Percentiles rank a stretch among this genome's conserved stretches.
phyloP scores from a whole-genome alignment of 1,140 invertebrate species.

The Ptiloglossa arizonensis region DNA sequence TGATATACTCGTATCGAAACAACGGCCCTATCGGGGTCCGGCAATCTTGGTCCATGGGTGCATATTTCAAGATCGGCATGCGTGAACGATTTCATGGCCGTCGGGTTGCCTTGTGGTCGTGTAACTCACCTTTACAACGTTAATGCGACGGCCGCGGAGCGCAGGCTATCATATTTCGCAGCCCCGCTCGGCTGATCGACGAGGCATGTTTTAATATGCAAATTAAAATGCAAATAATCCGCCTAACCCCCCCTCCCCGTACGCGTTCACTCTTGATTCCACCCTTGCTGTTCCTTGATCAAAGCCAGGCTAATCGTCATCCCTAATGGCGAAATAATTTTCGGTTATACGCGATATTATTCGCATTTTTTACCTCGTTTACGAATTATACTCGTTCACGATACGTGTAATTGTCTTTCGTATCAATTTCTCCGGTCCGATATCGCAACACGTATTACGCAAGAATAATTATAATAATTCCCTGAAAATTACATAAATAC shows the following conservation, averaged over 20 bases:
- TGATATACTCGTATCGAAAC: constrained; percentile 46
- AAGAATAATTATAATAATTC: too few relatives aligned
- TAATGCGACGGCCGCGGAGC: constrained; percentile 75
- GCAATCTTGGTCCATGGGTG: constrained; percentile 73
- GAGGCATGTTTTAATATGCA: constrained; percentile 78
- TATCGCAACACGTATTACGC: too few relatives aligned
- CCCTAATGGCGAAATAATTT: constrained; percentile 12
- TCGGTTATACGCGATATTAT: neutral
- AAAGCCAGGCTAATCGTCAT: constrained; percentile 32
- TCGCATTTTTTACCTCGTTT: too few relatives aligned
- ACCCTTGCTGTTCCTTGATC: neutral
- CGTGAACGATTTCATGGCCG: constrained; percentile 80
- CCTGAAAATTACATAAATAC: too few relatives aligned
- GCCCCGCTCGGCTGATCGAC: constrained; percentile 67
- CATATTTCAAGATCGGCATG: constrained; percentile 81
- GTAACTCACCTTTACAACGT: constrained; percentile 78
- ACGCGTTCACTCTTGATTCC: neutral
- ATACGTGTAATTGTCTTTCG: too few relatives aligned
- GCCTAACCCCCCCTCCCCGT: neutral
- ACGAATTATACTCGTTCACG: too few relatives aligned
- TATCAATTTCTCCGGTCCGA: too few relatives aligned
- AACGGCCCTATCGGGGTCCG: constrained; percentile 66
- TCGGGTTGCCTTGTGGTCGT: constrained; percentile 79
- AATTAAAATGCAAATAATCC: constrained; percentile 79
- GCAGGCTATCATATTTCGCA: constrained; percentile 76